These are phyloP conservation scores for Thymelicus sylvestris DNA, from an alignment of 2,888 invertebrate genomes.

Conservation along the genomic window DNA sequence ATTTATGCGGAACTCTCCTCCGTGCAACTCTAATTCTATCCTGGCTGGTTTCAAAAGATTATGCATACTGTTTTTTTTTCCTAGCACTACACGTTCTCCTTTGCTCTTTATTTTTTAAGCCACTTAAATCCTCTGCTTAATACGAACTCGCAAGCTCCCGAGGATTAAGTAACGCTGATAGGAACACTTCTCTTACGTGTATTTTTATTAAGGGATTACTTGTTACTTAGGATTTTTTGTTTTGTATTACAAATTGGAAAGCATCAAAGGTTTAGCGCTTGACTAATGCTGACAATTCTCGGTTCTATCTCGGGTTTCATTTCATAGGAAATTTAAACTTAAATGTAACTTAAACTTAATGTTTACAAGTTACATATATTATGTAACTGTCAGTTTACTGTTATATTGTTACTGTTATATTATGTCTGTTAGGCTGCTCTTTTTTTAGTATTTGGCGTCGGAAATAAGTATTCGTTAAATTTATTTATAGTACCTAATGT, in stretches of 20 bases:
- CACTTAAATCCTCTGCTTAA: conserved; percentile 12
- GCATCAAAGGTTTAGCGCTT: not conserved
- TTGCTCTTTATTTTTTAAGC: conserved; percentile 14
- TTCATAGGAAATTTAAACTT: too few relatives aligned
- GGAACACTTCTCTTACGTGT: conserved; percentile 2
- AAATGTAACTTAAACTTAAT: too few relatives aligned
- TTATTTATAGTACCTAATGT: too few relatives aligned
- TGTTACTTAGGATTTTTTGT: not conserved
- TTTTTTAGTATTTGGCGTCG: too few relatives aligned
- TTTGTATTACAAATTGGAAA: not conserved
- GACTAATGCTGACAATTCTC: too few relatives aligned
- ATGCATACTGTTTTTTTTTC: conserved; percentile 19
- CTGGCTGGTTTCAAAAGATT: conserved; percentile 14
- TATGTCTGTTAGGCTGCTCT: too few relatives aligned
- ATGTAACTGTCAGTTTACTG: too few relatives aligned
- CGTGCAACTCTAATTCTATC: not conserved
- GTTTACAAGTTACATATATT: too few relatives aligned
- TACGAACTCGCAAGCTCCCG: conserved; percentile 3
- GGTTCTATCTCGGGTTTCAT: too few relatives aligned
- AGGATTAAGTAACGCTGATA: conserved; percentile 4
- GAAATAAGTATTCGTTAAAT: too few relatives aligned
- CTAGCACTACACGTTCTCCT: conserved; percentile 8
- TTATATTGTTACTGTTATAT: too few relatives aligned
- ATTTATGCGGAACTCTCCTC: too few relatives aligned
- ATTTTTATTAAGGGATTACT: not conserved